Conservation (phyloP, 2,113 vertebrate genomes). For the Fulica atra region DNA sequence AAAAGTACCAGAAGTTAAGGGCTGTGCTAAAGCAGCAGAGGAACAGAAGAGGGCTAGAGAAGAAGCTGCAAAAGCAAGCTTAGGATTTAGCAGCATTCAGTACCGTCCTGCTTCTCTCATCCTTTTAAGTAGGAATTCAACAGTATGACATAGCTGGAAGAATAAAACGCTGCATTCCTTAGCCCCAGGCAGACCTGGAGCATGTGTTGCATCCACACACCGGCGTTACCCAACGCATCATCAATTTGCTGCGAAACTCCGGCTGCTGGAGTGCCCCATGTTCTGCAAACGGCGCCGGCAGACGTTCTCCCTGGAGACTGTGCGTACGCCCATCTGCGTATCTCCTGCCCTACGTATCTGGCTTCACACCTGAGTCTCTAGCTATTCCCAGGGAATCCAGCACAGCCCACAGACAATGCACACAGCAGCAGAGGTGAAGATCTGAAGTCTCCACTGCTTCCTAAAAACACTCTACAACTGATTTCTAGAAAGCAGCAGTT, state of each 20-base stretch:
- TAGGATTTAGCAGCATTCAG: neutral
- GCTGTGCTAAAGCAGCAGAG: neutral
- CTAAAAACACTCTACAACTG: neutral
- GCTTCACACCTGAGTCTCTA: neutral
- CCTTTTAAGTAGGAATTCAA: neutral
- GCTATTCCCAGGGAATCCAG: neutral
- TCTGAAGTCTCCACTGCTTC: neutral
- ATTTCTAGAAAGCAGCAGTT: neutral
- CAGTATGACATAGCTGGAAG: neutral
- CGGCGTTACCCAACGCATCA: neutral
- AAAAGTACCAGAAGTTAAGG: neutral
- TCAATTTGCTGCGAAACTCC: neutral
- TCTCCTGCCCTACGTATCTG: neutral
- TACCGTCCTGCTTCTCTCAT: neutral
- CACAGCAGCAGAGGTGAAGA: neutral
- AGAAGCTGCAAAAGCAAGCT: neutral
- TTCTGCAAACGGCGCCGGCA: neutral
- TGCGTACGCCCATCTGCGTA: rapidly evolving
- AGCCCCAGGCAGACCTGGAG: neutral
- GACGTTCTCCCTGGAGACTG: neutral
- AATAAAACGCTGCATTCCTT: neutral
- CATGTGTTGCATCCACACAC: rapidly evolving
- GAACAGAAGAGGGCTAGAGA: neutral
- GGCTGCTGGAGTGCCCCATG: neutral
- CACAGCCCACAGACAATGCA: neutral